Evolutionary conservation across 1,140 invertebrate genomes (phyloP), one percentile per base, ranked within the genome.

Genomic region (Coboldia fuscipes): DNA sequence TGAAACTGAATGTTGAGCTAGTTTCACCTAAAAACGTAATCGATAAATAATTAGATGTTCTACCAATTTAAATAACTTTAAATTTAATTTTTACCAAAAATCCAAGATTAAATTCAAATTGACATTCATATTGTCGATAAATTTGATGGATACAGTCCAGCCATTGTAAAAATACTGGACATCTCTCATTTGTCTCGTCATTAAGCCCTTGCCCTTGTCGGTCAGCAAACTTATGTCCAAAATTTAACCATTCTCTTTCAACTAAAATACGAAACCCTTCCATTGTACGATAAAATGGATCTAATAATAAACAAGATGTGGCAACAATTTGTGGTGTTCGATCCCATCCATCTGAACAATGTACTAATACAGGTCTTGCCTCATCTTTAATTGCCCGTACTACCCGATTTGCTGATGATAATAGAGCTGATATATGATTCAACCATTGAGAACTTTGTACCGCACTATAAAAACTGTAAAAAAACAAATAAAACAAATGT

Each of bases 301-400:
- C 90, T 13, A 96, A 61, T 43, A 93, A 60, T n/a, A 97, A 62
- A 56, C 94, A 75, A 13, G 85, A 81, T 24, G 92, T 64, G 9
- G 86, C 75, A 3, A 88, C 80, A 41, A 94, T 85, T 60, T 96
- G 89, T 6, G 90, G 83, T 27, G 90, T 96, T 39, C 90, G 68
- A 59, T 96, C 90, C 90, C 90, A 97, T 6, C 90, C 90, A 61
- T 97, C 90, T 3, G 83, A 89, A 57, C 90, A 97, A 54, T 97
- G 90, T 1, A 96, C 86, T 33, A 96, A 61, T 23, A 90, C 88
- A 17, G 92, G 88, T 20, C 86, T 70, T 37, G 75, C 83, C 37
- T 89, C 79, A 20, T 69, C 63, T 41, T 81, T 74, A 26, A 89
- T 73, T 0, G 83, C 76, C 33, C 73, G 74, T 0, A 75, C 77